phyloP scores from a whole-genome alignment of 2,113 vertebrate species.

The Oceanodroma tethys region DNA sequence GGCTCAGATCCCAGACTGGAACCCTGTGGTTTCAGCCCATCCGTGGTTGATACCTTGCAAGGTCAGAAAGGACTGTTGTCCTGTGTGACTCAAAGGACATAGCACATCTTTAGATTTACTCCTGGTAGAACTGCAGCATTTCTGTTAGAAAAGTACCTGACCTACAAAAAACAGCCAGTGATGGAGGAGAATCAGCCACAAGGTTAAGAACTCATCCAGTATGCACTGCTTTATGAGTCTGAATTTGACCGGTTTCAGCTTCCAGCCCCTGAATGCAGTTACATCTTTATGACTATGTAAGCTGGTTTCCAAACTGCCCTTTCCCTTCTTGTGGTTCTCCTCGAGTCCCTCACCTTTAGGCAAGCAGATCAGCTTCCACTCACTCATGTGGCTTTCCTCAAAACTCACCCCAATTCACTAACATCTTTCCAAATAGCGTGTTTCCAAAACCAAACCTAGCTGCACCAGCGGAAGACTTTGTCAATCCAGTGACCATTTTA shows the following conservation, averaged over 20 bases:
- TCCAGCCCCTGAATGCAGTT: neutral
- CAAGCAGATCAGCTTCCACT: neutral
- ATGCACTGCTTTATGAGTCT: neutral
- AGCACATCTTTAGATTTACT: neutral
- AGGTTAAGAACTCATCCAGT: neutral
- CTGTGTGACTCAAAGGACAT: neutral
- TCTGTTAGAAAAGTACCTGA: neutral
- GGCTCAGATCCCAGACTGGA: neutral
- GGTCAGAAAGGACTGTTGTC: neutral
- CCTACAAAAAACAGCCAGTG: neutral
- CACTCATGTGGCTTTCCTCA: neutral
- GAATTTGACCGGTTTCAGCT: neutral
- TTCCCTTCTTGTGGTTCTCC: neutral
- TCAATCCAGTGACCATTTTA: neutral
- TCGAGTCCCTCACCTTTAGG: neutral
- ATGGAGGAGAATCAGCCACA: neutral
- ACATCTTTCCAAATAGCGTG: neutral
- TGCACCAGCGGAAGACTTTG: neutral
- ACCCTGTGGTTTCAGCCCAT: neutral
- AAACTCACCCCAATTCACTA: neutral
- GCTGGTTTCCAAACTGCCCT: neutral
- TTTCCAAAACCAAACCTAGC: neutral
- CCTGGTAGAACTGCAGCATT: neutral
- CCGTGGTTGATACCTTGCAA: neutral
- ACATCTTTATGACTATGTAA: neutral